phyloP scores from a whole-genome alignment of 2,888 invertebrate species.

The Molanna angustata region DNA sequence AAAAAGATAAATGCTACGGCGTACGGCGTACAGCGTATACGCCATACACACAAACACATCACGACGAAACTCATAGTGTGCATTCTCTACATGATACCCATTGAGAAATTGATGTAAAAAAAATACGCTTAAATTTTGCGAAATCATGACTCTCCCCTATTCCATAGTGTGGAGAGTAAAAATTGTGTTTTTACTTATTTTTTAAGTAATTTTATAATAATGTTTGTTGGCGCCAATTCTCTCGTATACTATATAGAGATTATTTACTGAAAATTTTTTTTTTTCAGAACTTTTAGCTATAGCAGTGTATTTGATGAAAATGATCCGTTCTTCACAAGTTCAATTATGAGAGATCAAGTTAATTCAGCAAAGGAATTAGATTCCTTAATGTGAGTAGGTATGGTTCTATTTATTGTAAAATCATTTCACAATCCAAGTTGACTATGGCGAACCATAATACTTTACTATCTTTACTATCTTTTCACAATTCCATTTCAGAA shows the following conservation, averaged over 20 bases:
- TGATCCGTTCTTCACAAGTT: slow-evolving; percentile 53
- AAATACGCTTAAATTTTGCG: too few relatives aligned
- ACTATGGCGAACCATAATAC: neutral
- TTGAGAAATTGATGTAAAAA: too few relatives aligned
- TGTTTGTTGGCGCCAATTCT: too few relatives aligned
- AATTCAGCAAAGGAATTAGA: slow-evolving; percentile 31
- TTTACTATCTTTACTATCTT: neutral
- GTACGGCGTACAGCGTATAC: too few relatives aligned
- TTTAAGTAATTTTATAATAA: too few relatives aligned
- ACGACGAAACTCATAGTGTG: too few relatives aligned
- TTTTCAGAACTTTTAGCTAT: slow-evolving; percentile 28
- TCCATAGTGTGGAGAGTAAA: too few relatives aligned
- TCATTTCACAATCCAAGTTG: neutral
- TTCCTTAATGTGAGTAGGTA: slow-evolving; percentile 34
- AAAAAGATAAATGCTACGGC: too few relatives aligned
- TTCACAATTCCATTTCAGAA: slow-evolving; percentile 52
- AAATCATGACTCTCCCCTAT: too few relatives aligned
- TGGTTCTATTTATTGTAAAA: slow-evolving; percentile 33
- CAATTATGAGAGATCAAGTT: slow-evolving; percentile 43
- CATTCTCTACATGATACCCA: too few relatives aligned
- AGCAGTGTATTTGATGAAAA: slow-evolving; percentile 40
- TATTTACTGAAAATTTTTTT: slow-evolving; percentile 14
- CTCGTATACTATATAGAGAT: slow-evolving; percentile 30
- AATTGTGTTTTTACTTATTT: too few relatives aligned
- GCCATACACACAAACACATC: too few relatives aligned